Evolutionary conservation across 2,888 invertebrate genomes (phyloP), one percentile per base, ranked within the genome.

Genomic region (Poecilus cupreus): DNA sequence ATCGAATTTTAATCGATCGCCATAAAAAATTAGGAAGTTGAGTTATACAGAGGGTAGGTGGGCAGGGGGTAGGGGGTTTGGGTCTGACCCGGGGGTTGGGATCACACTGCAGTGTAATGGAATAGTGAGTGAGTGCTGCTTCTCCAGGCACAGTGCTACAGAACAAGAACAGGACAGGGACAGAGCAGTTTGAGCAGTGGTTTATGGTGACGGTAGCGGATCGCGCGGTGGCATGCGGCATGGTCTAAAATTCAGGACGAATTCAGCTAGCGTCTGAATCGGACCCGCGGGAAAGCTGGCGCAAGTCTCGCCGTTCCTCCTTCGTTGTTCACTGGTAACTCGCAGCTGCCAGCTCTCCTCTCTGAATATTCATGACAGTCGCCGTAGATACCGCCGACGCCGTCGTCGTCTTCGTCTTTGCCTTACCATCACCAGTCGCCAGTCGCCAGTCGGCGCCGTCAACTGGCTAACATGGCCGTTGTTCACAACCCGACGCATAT

Each of bases 311-410:
- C 74, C 54, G 13, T 43, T 43, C 8, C 43, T 43, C n/a, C n/a
- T n/a, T n/a, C n/a, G n/a, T n/a, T n/a, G n/a, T n/a, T n/a, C n/a
- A n/a, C n/a, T n/a, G n/a, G n/a, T n/a, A n/a, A 11, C 10, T 51
- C 51, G 75, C 51, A 75, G 75, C 75, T 54, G 75, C 54, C 75
- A 51, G 51, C 26, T 75, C 54, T 37, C 49, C 32, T 43, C 60
- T 70, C 70, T 79, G 79, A 79, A 79, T 79, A 79, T 79, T 79
- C 79, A 79, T 79, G 79, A 79, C 79, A 39, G 32, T 18, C 79
- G 64, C 64, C 78, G 18, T 46, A 60, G 78, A 64, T 46, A 46
- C 46, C 26, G 64, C 22, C 46, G 43, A 64, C 78, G 49, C 64
- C 78, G 43, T 54, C 76, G 76, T 57, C 76, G 77, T 60, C 37